phyloP scores from a whole-genome alignment of 2,888 invertebrate genomes.

The Allophyes oxyacanthae region DNA sequence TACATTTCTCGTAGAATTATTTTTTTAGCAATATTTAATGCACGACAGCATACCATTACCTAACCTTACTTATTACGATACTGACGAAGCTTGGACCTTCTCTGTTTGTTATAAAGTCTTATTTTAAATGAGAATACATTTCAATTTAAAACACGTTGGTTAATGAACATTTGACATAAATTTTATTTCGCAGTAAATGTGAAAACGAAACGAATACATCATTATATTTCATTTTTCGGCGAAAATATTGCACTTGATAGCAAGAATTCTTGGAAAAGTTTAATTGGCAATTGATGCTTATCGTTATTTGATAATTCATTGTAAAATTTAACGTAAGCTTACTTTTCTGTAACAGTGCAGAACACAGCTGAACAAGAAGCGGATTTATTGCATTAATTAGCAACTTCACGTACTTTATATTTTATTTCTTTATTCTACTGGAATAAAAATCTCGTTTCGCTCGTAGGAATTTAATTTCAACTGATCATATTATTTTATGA shows the following conservation, averaged over 20 bases:
- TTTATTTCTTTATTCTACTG: not conserved
- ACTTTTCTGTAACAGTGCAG: too few species aligned
- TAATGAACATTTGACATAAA: too few species aligned
- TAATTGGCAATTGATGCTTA: too few species aligned
- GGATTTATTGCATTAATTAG: slow-evolving; percentile 10
- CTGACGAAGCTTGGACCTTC: slow-evolving; percentile 1
- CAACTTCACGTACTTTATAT: not conserved
- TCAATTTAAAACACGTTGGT: too few species aligned
- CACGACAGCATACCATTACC: not conserved
- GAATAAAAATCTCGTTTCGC: too few species aligned
- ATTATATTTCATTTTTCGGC: slow-evolving; percentile 7
- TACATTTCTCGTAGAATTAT: too few species aligned
- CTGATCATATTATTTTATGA: not conserved
- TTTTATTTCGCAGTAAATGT: too few species aligned
- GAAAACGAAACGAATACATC: too few species aligned
- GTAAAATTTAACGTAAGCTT: too few species aligned
- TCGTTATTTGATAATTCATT: too few species aligned
- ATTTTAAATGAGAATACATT: too few species aligned
- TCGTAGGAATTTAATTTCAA: not conserved
- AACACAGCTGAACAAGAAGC: slow-evolving; percentile 1
- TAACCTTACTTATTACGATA: slow-evolving; percentile 18
- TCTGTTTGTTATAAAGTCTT: slow-evolving; percentile 31
- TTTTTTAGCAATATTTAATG: not conserved
- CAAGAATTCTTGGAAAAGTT: not conserved
- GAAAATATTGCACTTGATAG: slow-evolving; percentile 8